Base-by-base conservation (phyloP, 2,113 vertebrate genomes). In the Coturnix japonica region DNA sequence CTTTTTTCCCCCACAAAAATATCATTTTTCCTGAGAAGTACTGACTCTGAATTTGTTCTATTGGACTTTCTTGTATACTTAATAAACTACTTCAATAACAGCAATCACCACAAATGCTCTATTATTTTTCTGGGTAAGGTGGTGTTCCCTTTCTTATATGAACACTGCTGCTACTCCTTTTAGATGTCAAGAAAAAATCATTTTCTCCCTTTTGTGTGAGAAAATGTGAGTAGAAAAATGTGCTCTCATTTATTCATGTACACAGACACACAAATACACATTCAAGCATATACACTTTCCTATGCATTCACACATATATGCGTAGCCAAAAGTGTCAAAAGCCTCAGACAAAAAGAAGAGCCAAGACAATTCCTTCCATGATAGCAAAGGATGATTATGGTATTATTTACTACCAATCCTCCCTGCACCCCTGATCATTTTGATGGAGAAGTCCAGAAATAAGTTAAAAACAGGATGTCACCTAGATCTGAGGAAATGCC, bases 21-120 rank as follows among this genome's bases (percentile, higher is more conserved):
- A 81, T 25, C 0, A 85, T 84, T 96, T 84, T 90, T 25, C 30
- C 20, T 89, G 46, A 79, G 85, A 91, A 86, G 77, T 28, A 72
- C 22, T 57, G 71, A 95, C 44, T 86, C 37, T 74, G 56, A 69
- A 76, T 73, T 87, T 87, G 39, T 85, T 89, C n/a, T 67, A 67
- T 59, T 91, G 75, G 60, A 74, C 75, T 85, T 92, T 60, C 64
- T 54, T 67, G n/a, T 96, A 46, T 72, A 60, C 81, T 86, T 94
- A 92, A 92, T 95, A 94, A 92, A 94, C 87, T 67, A n/a, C 67
- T 80, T 70, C 70, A 81, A 83, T 91, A 79, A 85, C 69, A 89
- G 67, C 60, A 94, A 89, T 77, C 77, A 87, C 49, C 43, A 72
- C 70, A 88, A 85, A 91, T 66, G 35, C 46, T 47, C 26, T 65